Conservation (phyloP, 2,888 invertebrate species). For the Ennomos quercinarius region DNA sequence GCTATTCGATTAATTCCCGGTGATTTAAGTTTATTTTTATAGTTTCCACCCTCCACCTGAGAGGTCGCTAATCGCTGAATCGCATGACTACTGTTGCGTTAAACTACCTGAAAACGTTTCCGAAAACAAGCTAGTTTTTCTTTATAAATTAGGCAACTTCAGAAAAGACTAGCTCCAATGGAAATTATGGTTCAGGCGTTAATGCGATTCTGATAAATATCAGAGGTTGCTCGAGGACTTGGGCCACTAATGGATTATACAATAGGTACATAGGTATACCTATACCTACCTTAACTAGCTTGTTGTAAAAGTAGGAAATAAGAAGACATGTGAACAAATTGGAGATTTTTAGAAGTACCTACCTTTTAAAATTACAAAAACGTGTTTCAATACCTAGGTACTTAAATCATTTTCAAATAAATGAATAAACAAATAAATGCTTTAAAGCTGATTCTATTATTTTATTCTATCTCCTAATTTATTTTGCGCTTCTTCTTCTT, state of each 20-base stretch:
- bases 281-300: too few relatives aligned
- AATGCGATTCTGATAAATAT: conserved; percentile 59
- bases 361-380: too few relatives aligned
- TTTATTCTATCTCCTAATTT: too few relatives aligned
- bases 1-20: conserved; percentile 38
- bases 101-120: conserved; percentile 76
- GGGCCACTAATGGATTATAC: conserved; percentile 25
- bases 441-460: too few relatives aligned
- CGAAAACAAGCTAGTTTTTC: conserved; percentile 73
- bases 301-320: conserved; percentile 41
- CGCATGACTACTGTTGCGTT: conserved; percentile 63
- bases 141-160: conserved; percentile 61
- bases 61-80: conserved; percentile 67
- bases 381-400: too few relatives aligned
- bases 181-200: conserved; percentile 55
- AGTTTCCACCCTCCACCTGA: conserved; percentile 45
- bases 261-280: conserved; percentile 43
- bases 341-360: too few relatives aligned
- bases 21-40: conserved; percentile 54
- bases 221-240: conserved; percentile 40
- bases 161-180: conserved; percentile 49
- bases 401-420: too few relatives aligned
- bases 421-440: too few relatives aligned
- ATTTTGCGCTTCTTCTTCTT: too few relatives aligned
- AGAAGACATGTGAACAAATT: conserved; percentile 24